Percentiles rank a stretch among this genome's conserved stretches.
Conservation (phyloP, 2,888 invertebrate species). For the Caenorhabditis becei region DNA sequence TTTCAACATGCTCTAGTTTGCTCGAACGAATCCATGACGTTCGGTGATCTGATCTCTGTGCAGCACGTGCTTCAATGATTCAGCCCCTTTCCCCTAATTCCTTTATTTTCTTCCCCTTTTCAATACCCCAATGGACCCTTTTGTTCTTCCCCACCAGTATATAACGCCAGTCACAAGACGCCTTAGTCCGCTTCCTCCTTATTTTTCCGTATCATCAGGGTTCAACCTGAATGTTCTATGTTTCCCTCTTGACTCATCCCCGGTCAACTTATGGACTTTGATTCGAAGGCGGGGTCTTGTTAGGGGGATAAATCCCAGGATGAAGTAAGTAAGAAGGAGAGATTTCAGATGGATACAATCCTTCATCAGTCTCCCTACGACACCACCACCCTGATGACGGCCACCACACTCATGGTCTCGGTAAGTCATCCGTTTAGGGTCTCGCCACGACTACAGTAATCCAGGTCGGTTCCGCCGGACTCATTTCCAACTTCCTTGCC, state of each 20-base stretch:
- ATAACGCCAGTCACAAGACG: too few relatives aligned
- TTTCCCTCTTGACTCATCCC: not conserved
- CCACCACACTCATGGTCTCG: conserved; percentile 34
- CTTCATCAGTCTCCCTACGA: not conserved
- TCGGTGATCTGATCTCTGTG: not conserved
- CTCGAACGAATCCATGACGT: too few relatives aligned
- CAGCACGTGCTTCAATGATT: conserved; percentile 13
- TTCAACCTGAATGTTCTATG: not conserved
- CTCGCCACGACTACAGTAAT: not conserved
- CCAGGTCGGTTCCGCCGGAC: conserved; percentile 49
- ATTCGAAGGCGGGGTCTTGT: not conserved
- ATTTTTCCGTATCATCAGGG: not conserved
- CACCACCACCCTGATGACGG: conserved; percentile 33
- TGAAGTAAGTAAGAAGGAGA: not conserved
- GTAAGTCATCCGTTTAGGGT: conserved; percentile 27
- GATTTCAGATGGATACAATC: not conserved
- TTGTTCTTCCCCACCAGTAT: conserved; percentile 13
- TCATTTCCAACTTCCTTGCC: conserved; percentile 54
- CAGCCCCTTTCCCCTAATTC: conserved; percentile 8
- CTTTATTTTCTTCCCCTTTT: conserved; percentile 11
- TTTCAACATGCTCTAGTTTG: too few relatives aligned
- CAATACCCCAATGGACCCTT: conserved; percentile 27
- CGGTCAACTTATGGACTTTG: conserved; percentile 4
- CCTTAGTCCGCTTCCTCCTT: too few relatives aligned
- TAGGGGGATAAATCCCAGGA: not conserved